Evolutionary conservation across 2,888 invertebrate species (phyloP).

Genomic region (Luperina nickerlii): DNA sequence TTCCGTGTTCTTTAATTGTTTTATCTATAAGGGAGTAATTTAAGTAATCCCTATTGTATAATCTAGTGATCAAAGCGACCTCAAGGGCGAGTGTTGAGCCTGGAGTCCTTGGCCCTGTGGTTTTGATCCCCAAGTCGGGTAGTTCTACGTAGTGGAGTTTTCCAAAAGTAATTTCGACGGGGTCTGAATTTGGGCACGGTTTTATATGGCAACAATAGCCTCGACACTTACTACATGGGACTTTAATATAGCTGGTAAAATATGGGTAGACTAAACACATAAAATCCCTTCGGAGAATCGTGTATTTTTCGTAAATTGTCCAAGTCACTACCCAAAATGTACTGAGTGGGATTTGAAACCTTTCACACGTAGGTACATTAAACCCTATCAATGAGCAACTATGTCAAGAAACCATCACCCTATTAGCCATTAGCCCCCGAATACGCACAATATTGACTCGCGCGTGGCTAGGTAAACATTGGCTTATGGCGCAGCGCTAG

Average conservation of each 20-base stretch:
- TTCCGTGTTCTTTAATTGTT: too few species aligned
- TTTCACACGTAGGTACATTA: neutral
- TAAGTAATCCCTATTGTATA: too few species aligned
- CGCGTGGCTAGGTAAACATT: slow-evolving; percentile 69
- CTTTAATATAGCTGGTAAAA: neutral
- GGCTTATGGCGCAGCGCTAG: slow-evolving; percentile 63
- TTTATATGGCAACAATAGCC: neutral
- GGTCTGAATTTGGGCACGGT: neutral
- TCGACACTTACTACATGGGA: neutral
- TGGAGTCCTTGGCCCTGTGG: too few species aligned
- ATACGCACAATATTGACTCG: slow-evolving; percentile 35
- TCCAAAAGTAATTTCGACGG: too few species aligned
- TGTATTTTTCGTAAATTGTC: neutral
- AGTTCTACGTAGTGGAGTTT: too few species aligned
- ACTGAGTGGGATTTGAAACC: neutral
- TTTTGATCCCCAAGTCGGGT: too few species aligned
- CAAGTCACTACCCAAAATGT: neutral
- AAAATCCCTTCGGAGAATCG: neutral
- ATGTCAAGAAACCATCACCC: slow-evolving; percentile 3
- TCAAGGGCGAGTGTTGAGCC: too few species aligned
- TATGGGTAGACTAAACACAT: neutral
- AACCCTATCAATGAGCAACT: slow-evolving; percentile 1
- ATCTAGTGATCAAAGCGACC: too few species aligned
- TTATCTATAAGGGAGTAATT: too few species aligned
- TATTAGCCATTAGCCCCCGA: slow-evolving; percentile 15